A percentile compares a stretch with the other conserved stretches of the same genome.
Conservation (phyloP, 2,888 invertebrate species). For the Melipona bicolor region DNA sequence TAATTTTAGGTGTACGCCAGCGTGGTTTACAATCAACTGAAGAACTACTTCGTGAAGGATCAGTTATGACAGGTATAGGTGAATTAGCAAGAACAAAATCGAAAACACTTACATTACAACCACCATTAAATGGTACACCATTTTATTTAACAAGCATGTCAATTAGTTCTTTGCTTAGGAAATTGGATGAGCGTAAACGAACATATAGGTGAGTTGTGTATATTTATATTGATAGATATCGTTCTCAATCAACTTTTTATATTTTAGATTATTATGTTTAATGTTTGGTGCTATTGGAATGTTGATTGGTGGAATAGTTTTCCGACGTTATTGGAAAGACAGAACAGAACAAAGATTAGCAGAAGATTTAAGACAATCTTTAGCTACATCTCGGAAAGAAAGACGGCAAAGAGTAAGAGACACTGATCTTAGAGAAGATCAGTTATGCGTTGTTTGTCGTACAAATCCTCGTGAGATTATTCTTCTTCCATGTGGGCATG, state of each 20-base stretch:
- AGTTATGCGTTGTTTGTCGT: slow-evolving; percentile 93
- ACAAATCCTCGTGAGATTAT: slow-evolving; percentile 95
- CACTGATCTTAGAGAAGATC: slow-evolving; percentile 87
- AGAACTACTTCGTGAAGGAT: slow-evolving; percentile 93
- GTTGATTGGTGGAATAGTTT: slow-evolving; percentile 85
- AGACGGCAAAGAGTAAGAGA: slow-evolving; percentile 88
- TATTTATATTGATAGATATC: slow-evolving; percentile 67
- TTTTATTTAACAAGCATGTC: slow-evolving; percentile 93
- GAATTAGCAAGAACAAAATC: slow-evolving; percentile 88
- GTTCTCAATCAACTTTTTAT: neutral
- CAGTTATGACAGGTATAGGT: slow-evolving; percentile 92
- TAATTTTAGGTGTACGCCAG: slow-evolving; percentile 88
- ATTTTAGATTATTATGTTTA: slow-evolving; percentile 85
- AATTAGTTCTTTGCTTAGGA: slow-evolving; percentile 90
- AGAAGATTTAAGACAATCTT: slow-evolving; percentile 83
- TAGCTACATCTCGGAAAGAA: slow-evolving; percentile 88
- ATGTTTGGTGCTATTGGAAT: slow-evolving; percentile 86
- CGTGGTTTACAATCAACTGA: slow-evolving; percentile 95
- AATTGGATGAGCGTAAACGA: slow-evolving; percentile 89
- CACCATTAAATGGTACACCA: slow-evolving; percentile 89
- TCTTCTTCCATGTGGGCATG: slow-evolving; percentile 94
- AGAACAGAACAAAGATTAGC: slow-evolving; percentile 87
- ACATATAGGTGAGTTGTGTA: slow-evolving; percentile 87
- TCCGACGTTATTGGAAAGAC: slow-evolving; percentile 85
- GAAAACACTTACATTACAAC: slow-evolving; percentile 89